Base-by-base conservation (phyloP, 1,140 invertebrate genomes). In the Linepithema humile region DNA sequence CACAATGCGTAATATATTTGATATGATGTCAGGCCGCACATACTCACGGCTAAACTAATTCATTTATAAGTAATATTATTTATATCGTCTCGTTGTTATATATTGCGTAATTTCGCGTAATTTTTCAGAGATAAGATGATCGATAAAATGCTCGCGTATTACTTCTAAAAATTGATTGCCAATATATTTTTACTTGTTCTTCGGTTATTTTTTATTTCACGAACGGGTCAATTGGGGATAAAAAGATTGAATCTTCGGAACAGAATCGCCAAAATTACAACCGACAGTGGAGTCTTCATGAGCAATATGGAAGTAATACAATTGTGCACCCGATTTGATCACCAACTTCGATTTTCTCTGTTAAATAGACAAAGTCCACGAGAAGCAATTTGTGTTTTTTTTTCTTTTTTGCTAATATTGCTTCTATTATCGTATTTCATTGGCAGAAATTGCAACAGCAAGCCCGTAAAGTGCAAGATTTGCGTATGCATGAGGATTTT, bases 401-500 rank as follows among this genome's bases (percentile, higher is more conserved):
- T n/a, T n/a, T n/a, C n/a, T 40, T 10, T 43, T 32, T 45, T 20
- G 26, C n/a, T 32, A 20, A 40, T 32, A 40, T 55, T 53, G n/a
- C 17, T 69, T 53, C 20, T 55, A 45, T 69, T 69, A 40, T 32
- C 57, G 57, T 10, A 40, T 48, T 7, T 5, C 6, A 6, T 17
- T 32, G 55, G 35, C 12, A 26, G 20, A 48, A 77, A 65, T 32
- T 77, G 43, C 29, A 3, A 50, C 55, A 17, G 15, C 15, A 12
- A 48, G 43, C 32, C 12, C 29, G 32, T 38, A 38, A 15, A 65
- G 32, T 45, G 32, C 20, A 38, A 53, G 15, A 77, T 77, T 77
- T 77, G 74, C 74, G 29, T 77, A 77, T 77, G 59, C 60, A 77
- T 77, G 60, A 67, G 74, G 64, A 53, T 67, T 77, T 77, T 50